Conservation (phyloP, 2,797 vertebrate genomes). For the Taeniopygia guttata region DNA sequence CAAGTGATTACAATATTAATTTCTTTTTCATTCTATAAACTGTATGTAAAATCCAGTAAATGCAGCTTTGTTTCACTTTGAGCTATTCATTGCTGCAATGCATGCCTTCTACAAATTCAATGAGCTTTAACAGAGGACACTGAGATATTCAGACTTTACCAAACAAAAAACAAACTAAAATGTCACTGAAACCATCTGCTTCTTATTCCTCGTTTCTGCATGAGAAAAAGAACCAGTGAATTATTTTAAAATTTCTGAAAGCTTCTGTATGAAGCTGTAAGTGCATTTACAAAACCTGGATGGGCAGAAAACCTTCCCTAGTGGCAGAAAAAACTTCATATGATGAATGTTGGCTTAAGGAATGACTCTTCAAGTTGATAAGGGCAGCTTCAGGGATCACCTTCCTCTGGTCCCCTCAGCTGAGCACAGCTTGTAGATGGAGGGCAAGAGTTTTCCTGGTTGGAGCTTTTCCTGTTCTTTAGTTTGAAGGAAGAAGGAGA, state of each 20-base stretch:
- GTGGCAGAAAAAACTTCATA: not conserved
- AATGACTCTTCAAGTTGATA: not conserved
- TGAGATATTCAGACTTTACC: not conserved
- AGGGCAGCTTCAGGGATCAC: not conserved
- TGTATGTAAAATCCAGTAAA: not conserved
- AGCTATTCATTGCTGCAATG: not conserved
- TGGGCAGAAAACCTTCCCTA: not conserved
- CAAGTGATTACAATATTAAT: not conserved
- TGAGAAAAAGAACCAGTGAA: not conserved
- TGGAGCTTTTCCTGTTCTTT: not conserved
- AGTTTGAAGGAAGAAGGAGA: not conserved
- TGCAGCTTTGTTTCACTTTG: not conserved
- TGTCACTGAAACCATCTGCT: not conserved
- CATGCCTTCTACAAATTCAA: not conserved
- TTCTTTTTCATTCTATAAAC: not conserved
- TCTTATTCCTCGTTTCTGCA: not conserved
- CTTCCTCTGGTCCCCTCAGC: not conserved
- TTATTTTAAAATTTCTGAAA: not conserved
- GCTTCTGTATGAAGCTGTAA: not conserved
- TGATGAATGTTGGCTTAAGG: not conserved
- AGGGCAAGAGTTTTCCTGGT: not conserved
- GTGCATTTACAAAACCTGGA: not conserved
- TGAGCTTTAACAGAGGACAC: not conserved
- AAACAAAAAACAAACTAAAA: not conserved
- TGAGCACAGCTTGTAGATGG: not conserved